These are phyloP conservation scores for Oasisia sp. DNA, from an alignment of 2,888 invertebrate genomes.

Conservation along the genomic window DNA sequence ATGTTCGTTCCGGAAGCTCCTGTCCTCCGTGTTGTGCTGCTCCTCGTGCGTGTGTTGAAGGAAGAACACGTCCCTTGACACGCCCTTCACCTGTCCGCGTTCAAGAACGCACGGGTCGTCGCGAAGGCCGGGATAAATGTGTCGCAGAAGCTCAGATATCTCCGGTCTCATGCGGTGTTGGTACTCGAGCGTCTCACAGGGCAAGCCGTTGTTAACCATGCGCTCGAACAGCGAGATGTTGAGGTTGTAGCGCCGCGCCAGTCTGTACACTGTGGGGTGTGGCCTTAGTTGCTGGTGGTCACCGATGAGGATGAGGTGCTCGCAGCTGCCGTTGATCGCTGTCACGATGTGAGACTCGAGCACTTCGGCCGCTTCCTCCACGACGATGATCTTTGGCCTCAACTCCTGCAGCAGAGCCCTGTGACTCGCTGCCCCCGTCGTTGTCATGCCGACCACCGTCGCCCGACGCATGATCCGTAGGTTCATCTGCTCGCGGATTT, in stretches of 20 bases:
- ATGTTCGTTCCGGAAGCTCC: slow-evolving; percentile 54
- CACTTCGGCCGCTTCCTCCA: slow-evolving; percentile 91
- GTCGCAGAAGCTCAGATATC: slow-evolving; percentile 51
- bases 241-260: slow-evolving; percentile 75
- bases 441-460: slow-evolving; percentile 60
- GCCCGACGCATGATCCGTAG: slow-evolving; percentile 44
- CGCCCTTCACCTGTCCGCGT: slow-evolving; percentile 50
- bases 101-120: slow-evolving; percentile 51
- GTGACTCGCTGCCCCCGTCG: slow-evolving; percentile 59
- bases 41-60: slow-evolving; percentile 54
- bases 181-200: slow-evolving; percentile 71
- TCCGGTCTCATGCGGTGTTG: slow-evolving; percentile 70
- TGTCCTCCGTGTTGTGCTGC: slow-evolving; percentile 45
- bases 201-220: slow-evolving; percentile 76
- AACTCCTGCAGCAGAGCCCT: slow-evolving; percentile 55
- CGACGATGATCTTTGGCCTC: slow-evolving; percentile 67
- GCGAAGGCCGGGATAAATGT: slow-evolving; percentile 53
- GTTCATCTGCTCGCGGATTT: slow-evolving; percentile 45
- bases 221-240: slow-evolving; percentile 86
- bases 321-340: slow-evolving; percentile 77
- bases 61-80: slow-evolving; percentile 55
- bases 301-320: slow-evolving; percentile 85
- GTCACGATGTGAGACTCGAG: slow-evolving; percentile 86
- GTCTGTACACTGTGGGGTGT: slow-evolving; percentile 75
- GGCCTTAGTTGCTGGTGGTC: slow-evolving; percentile 87